These are phyloP conservation scores for Amazona guildingii DNA, from an alignment of 2,113 vertebrate genomes.

Conservation along the genomic window DNA sequence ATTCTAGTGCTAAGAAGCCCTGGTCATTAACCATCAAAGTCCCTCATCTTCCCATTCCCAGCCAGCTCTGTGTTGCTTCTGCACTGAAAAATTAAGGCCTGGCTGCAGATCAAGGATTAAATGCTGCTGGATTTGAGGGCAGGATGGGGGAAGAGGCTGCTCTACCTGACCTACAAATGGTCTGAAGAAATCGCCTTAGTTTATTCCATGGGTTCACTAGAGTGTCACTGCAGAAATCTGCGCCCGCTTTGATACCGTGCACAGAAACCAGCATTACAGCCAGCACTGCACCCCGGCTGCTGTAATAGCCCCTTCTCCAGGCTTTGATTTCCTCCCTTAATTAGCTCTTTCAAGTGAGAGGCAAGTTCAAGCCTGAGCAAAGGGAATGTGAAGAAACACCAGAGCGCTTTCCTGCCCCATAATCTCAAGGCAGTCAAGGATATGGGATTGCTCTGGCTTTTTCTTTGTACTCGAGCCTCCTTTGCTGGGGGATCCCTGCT, in stretches of 20 bases:
- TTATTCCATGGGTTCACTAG: not conserved
- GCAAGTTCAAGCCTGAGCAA: constrained; percentile 51
- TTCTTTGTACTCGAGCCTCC: not conserved
- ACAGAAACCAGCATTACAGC: not conserved
- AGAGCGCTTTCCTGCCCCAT: not conserved
- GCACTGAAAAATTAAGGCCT: not conserved
- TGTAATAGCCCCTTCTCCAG: constrained; percentile 35
- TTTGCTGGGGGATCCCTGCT: not conserved
- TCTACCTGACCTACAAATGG: constrained; percentile 18
- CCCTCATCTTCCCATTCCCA: not conserved
- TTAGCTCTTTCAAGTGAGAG: constrained; percentile 73
- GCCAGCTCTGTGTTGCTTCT: not conserved
- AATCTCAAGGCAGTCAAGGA: not conserved
- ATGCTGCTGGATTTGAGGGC: constrained; percentile 1
- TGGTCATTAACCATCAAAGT: constrained; percentile 35
- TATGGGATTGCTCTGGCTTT: not conserved
- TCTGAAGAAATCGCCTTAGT: not conserved
- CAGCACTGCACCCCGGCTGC: not conserved
- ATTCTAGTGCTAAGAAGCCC: not conserved
- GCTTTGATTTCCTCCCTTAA: constrained; percentile 74
- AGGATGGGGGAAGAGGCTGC: not conserved
- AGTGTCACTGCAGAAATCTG: not conserved
- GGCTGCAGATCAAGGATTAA: constrained; percentile 23
- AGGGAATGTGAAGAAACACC: constrained; percentile 20
- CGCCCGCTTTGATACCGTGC: not conserved